A percentile compares a stretch with the other conserved stretches of the same genome.
Evolutionary conservation across 2,113 vertebrate species (phyloP).

Genomic region (Motacilla alba): DNA sequence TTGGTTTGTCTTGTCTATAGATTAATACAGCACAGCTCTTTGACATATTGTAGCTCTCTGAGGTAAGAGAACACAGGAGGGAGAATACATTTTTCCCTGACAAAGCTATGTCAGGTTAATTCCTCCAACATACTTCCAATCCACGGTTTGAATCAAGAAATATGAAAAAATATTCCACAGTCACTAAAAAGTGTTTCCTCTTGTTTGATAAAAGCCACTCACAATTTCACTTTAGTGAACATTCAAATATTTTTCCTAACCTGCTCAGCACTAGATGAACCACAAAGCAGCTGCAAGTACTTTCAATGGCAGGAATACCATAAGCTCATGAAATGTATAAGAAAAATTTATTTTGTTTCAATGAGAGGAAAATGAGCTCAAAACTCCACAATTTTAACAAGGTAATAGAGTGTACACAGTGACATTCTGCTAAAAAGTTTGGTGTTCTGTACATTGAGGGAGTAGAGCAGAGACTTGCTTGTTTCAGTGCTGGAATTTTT

Average conservation of each 20-base stretch:
- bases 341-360: not conserved
- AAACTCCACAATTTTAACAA: not conserved
- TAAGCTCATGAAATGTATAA: not conserved
- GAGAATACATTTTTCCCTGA: not conserved
- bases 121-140: not conserved
- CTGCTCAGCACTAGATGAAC: not conserved
- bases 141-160: not conserved
- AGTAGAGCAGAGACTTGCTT: not conserved
- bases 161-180: not conserved
- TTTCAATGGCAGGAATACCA: not conserved
- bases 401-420: not conserved
- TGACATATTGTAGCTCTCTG: not conserved
- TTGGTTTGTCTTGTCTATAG: not conserved
- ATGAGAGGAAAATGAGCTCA: not conserved
- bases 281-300: not conserved
- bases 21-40: not conserved
- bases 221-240: not conserved
- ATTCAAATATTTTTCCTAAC: not conserved
- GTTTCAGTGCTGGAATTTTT: slow-evolving; percentile 24
- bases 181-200: not conserved
- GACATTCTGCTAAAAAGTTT: not conserved
- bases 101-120: not conserved
- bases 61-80: not conserved
- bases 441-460: not conserved
- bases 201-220: not conserved